Percentiles rank a stretch among this genome's conserved stretches.
These are phyloP conservation scores for Yoshiicerus persimilis DNA, from an alignment of 1,140 invertebrate genomes.

Conservation along the genomic window DNA sequence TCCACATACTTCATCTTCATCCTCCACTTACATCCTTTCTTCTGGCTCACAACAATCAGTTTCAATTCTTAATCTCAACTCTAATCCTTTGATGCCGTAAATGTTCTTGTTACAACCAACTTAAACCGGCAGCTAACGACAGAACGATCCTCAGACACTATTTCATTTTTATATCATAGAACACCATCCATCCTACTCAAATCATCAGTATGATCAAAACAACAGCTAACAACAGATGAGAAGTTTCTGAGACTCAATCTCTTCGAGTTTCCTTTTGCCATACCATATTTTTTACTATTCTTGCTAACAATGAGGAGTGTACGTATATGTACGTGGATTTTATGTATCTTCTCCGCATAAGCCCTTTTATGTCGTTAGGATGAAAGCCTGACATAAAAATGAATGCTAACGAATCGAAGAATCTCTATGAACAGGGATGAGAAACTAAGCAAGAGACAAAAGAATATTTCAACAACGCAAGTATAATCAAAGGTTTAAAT, in stretches of 20 bases:
- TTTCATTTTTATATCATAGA: slow-evolving; percentile 11
- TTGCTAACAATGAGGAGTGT: neutral
- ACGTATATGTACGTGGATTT: neutral
- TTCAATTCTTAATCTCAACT: neutral
- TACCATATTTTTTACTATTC: neutral
- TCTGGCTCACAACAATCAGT: neutral
- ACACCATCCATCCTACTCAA: neutral
- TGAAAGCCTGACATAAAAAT: neutral
- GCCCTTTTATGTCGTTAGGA: neutral
- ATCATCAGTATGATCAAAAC: neutral
- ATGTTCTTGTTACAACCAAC: neutral
- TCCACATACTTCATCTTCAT: neutral
- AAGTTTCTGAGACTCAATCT: neutral
- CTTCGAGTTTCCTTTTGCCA: neutral
- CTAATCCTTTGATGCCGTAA: neutral
- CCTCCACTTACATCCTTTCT: neutral
- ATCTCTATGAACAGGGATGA: neutral
- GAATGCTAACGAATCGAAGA: neutral
- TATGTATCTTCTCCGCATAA: neutral
- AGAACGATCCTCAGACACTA: neutral
- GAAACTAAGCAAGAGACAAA: neutral
- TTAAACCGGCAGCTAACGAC: neutral
- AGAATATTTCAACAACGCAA: neutral
- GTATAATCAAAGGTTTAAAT: neutral
- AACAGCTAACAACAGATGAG: neutral